Evolutionary conservation across 1,140 invertebrate genomes (phyloP).

Genomic region (Brachionus koreanus): DNA sequence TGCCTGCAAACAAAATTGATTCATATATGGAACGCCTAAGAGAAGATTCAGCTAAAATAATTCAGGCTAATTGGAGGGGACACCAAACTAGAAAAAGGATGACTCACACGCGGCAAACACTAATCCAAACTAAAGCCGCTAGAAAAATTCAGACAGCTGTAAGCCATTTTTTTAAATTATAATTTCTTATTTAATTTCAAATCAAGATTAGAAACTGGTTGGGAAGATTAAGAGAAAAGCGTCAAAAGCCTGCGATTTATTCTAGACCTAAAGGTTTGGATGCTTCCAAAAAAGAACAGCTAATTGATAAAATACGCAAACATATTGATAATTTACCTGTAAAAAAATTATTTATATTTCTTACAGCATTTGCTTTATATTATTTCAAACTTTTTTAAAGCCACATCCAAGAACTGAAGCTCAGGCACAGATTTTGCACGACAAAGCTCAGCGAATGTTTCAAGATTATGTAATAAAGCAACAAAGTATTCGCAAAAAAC

Average conservation of each 20-base stretch:
- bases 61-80: constrained; percentile 19
- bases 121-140: not conserved
- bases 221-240: constrained; percentile 2
- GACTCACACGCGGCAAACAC: not conserved
- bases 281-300: not conserved
- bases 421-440: not conserved
- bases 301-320: constrained; percentile 30
- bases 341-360: not conserved
- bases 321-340: constrained; percentile 36
- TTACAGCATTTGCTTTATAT: not conserved
- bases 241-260: not conserved
- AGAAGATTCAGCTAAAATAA: not conserved
- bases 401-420: constrained; percentile 1
- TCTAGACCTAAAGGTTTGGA: constrained; percentile 16
- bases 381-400: not conserved
- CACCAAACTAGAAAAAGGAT: not conserved
- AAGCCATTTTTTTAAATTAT: not conserved
- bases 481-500: not conserved
- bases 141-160: not conserved
- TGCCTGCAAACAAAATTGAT: constrained; percentile 31
- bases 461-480: constrained; percentile 36
- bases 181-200: not conserved
- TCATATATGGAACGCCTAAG: not conserved
- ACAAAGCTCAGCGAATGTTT: constrained; percentile 19
- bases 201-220: not conserved